A percentile compares a stretch with the other conserved stretches of the same genome.
phyloP scores from a whole-genome alignment of 2,113 vertebrate species.

The Pseudolaguvia tuberculata region DNA sequence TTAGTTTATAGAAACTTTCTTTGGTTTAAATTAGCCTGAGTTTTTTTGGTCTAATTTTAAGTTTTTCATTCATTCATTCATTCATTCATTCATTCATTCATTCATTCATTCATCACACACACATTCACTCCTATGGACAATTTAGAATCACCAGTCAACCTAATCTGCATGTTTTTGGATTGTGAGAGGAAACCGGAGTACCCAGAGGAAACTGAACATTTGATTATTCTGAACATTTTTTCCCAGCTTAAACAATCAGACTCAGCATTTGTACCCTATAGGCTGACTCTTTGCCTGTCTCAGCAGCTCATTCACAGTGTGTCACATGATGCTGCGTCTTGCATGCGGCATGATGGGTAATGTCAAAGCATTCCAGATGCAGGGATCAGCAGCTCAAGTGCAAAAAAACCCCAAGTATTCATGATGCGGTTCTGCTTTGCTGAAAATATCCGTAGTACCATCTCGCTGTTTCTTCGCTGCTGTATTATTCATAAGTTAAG shows the following conservation, averaged over 20 bases:
- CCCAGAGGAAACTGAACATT: too few relatives aligned
- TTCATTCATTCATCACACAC: too few relatives aligned
- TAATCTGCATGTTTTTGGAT: too few relatives aligned
- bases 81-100: too few relatives aligned
- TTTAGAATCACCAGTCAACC: too few relatives aligned
- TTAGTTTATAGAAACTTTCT: too few relatives aligned
- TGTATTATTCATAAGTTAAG: conserved; percentile 7
- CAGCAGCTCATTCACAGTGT: conserved; percentile 20
- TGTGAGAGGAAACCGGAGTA: too few relatives aligned
- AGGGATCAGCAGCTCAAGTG: not conserved
- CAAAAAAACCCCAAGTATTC: not conserved
- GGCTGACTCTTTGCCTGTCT: conserved; percentile 47
- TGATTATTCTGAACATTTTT: conserved; percentile 12
- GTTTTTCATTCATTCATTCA: too few relatives aligned
- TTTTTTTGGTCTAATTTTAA: too few relatives aligned
- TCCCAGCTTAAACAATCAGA: conserved; percentile 45
- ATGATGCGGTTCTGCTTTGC: conserved; percentile 13
- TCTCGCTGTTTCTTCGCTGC: conserved; percentile 15
- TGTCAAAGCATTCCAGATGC: conserved; percentile 10
- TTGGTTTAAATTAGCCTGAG: too few relatives aligned
- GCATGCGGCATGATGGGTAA: conserved; percentile 29
- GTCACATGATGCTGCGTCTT: conserved; percentile 2
- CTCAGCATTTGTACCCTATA: conserved; percentile 29
- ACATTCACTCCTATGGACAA: too few relatives aligned
- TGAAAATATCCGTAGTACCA: conserved; percentile 13